phyloP scores from a whole-genome alignment of 2,113 vertebrate genomes.

The Chitala chitala region DNA sequence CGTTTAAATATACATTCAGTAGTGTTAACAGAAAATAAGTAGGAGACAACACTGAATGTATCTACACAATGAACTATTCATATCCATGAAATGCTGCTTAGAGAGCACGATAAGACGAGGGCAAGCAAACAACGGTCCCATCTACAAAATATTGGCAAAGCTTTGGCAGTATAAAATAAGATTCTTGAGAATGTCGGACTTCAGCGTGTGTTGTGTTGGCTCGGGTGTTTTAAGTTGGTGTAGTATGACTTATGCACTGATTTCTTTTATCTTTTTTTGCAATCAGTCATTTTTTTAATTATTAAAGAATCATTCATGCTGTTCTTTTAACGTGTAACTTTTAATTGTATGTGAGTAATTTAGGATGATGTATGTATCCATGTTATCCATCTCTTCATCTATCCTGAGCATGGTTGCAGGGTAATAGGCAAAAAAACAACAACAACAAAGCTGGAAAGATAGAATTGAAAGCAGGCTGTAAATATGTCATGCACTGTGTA shows the following conservation, averaged over 20 bases:
- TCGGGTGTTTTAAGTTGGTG: not conserved
- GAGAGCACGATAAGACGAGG: constrained; percentile 46
- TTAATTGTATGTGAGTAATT: not conserved
- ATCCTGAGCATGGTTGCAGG: too few relatives aligned
- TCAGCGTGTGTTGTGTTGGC: not conserved
- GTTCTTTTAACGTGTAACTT: too few relatives aligned
- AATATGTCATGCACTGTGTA: not conserved
- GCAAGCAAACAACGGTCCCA: constrained; percentile 59
- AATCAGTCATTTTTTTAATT: not conserved
- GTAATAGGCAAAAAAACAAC: too few relatives aligned
- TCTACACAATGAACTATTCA: constrained; percentile 65
- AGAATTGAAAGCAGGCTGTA: not conserved
- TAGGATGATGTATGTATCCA: too few relatives aligned
- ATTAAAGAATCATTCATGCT: too few relatives aligned
- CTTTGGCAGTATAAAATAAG: not conserved
- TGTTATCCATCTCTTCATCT: too few relatives aligned
- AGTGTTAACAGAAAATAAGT: constrained; percentile 29
- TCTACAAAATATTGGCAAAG: constrained; percentile 54
- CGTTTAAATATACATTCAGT: constrained; percentile 23
- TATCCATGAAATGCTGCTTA: constrained; percentile 47
- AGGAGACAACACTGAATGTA: constrained; percentile 43
- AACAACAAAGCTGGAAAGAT: not conserved
- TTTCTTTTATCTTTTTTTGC: too few relatives aligned
- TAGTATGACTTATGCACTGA: not conserved
- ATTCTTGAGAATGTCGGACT: not conserved